Conservation (phyloP, 2,888 invertebrate genomes). For the Ceraclea dissimilis region DNA sequence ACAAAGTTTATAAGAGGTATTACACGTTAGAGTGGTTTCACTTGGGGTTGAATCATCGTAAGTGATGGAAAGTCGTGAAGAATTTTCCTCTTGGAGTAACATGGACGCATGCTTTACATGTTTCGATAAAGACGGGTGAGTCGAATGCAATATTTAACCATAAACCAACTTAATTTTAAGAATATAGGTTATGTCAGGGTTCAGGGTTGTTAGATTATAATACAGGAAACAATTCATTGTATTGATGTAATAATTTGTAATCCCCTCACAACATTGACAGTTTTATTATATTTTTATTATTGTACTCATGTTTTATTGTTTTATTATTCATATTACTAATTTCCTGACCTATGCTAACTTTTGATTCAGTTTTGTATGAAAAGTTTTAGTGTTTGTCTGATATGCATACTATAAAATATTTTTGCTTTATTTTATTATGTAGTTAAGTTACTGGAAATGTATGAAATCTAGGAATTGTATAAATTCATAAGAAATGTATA, state of each 20-base stretch:
- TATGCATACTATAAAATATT: too few species aligned
- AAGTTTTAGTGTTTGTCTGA: neutral
- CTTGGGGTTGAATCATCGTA: neutral
- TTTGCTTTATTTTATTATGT: too few species aligned
- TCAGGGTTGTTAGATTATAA: too few species aligned
- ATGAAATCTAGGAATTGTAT: too few species aligned
- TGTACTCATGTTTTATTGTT: neutral
- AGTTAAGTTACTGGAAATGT: too few species aligned
- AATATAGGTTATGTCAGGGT: too few species aligned
- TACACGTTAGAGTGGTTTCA: neutral
- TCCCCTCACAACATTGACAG: neutral
- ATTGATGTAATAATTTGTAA: neutral
- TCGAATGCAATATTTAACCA: constrained; percentile 26
- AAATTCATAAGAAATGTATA: too few species aligned
- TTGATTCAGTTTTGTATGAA: neutral
- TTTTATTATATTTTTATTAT: neutral
- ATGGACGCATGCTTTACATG: constrained; percentile 91
- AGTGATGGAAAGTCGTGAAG: constrained; percentile 35
- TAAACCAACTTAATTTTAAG: neutral
- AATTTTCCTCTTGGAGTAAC: constrained; percentile 51
- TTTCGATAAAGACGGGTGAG: constrained; percentile 84
- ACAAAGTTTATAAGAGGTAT: too few species aligned
- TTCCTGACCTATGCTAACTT: too few species aligned
- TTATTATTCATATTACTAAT: neutral
- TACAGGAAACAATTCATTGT: neutral